Evolutionary conservation across 2,888 invertebrate species (phyloP), one percentile per base, ranked within the genome.

Genomic region (Priocnemis perturbator): DNA sequence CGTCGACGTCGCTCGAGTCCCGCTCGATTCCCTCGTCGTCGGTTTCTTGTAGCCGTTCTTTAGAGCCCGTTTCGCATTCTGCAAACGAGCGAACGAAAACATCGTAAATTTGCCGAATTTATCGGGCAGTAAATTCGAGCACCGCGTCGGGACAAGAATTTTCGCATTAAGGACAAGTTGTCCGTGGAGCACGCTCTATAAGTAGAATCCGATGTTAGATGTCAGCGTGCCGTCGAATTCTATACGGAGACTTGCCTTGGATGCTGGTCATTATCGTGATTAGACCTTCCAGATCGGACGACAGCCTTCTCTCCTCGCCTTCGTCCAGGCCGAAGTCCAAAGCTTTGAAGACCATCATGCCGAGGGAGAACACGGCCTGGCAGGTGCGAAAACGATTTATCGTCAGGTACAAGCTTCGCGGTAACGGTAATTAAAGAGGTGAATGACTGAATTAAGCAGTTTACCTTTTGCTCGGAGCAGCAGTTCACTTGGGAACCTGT

Each of bases 11-110:
- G 69, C 93, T 94, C 1, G 96, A 95, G 90, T 97, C 97, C 80
- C 96, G 91, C 90, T 97, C 97, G 86, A 97, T 97, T 73, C 96
- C 97, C 90, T 97, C 97, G 89, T 97, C 96, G 84, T 97, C 95
- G 14, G 93, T 93, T 89, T 95, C 94, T 85, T 90, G 81, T 72
- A 84, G 77, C 65, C 83, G 63, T 90, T 92, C 90, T 89, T 92
- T 76, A 87, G 90, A 74, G 89, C 91, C 79, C 86, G 90, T 69
- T 88, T 88, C 71, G 2, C 57, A 65, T 44, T 58, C 78, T 78
- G 56, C 19, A 44, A 53, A 58, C 17, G 1, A 11, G 58, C 37
- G 1, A 37, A 37, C 7, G 37, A 11, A 37, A 37, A 37, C 14
- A 37, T 37, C 37, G 37, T 37, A 37, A 37, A 37, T 37, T 9